Evolutionary conservation across 1,140 invertebrate species (phyloP), one percentile per base, ranked within the genome.

Genomic region (Geopemphigus sp.): DNA sequence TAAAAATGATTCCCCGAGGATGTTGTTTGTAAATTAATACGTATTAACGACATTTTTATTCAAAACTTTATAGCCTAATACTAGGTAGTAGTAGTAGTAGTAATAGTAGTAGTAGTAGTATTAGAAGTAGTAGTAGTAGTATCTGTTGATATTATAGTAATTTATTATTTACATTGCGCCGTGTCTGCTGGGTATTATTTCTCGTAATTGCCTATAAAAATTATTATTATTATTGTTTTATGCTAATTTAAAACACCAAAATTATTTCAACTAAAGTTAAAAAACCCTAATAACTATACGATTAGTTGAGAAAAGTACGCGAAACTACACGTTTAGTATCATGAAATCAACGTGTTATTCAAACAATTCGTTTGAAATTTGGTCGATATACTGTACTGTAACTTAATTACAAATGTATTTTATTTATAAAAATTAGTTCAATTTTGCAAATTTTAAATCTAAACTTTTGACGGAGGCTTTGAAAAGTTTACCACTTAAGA

Each of bases 401-500:
- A 68, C 66, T 50, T 50, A 68, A 68, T 68, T 68, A 68, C n/a
- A 68, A 50, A 50, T 50, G 45, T 68, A 68, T 50, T 45, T 6
- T 1, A 24, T 22, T 39, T 29, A 68, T 45, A 47, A 61, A 53
- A 72, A 53, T 72, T 54, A 72, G 54, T 54, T 72, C 50, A 54
- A 72, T 72, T 72, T 53, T n/a, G 29, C 2, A 19, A 24, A 26
- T 53, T 26, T 72, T 72, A 72, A 72, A 54, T 72, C 24, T 53
- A 72, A 72, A 72, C 68, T 53, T 72, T 72, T 72, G 68, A 72
- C 5, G 11, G 11, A 72, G 47, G 68, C 39, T 72, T 72, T 29
- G 68, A 54, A 53, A 72, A 72, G 68, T 53, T 54, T 72, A 54
- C 68, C 68, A 72, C 68, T 72, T 72, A 54, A 72, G 68, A 53